Evolutionary conservation across 2,888 invertebrate species (phyloP), one percentile per base, ranked within the genome.

Genomic region (Epirrhoe alternata): DNA sequence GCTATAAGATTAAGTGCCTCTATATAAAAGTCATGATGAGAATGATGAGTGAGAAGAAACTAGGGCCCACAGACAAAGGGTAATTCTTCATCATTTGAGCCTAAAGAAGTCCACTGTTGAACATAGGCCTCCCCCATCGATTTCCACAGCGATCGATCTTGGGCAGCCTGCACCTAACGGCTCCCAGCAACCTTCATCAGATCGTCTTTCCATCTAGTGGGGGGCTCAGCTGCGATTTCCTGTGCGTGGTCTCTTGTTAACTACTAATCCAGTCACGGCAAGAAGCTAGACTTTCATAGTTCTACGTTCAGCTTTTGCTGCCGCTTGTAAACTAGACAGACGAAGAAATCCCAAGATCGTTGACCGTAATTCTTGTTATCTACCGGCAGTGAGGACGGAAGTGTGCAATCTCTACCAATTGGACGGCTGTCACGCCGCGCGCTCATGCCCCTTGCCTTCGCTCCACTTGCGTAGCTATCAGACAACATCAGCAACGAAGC

Each of bases 351-450:
- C 50, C 58, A 42, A 70, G 74, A 72, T 67, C 90, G 86, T 89
- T 92, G 92, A 92, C 92, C 92, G 91, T 81, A 84, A 83, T 79
- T 78, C 80, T 85, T 86, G 89, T 87, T 92, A 92, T 90, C 91
- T 85, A 77, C 84, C 92, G 93, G 93, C 92, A 93, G 88, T 81
- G 80, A 71, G 86, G 86, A 82, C 92, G 93, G 93, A 93, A 91
- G 85, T 84, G 82, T 86, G 90, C 92, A 93, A 93, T 93, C 92
- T 92, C 91, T 82, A 86, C 90, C 92, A 93, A 93, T 93, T 93
- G 92, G 92, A 86, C 85, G 86, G 81, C 81, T 86, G 91, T 90
- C 92, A 92, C 89, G 92, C 86, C 79, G 84, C 76, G 75, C 80
- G 89, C 86, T 83, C 92, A 88, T 92, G 92, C 82, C 85, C 84